Base-by-base conservation (phyloP, 2,113 vertebrate species). In the Bucco capensis region DNA sequence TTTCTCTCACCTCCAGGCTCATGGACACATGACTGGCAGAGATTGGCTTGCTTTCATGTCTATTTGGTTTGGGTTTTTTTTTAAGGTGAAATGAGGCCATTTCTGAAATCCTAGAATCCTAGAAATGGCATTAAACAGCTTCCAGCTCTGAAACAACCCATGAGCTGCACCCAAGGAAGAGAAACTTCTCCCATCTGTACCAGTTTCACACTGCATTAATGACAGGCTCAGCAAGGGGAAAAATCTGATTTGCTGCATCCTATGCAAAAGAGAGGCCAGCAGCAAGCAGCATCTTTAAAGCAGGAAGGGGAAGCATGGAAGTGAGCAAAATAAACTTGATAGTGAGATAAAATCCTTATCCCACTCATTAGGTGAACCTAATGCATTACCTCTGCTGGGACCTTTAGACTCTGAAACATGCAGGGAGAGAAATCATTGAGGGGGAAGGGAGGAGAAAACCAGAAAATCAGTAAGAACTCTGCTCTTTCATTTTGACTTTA, bases 341-440 rank as follows among this genome's bases (percentile, higher is more conserved):
- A 95, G 94, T 95, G 94, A 92, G 96, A 97, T 96, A 97, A 96
- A 84, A 80, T 58, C 42, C 71, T 92, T 95, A 96, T 95, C 90
- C 81, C 90, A 93, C 95, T 97, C 95, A 97, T 96, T 96, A 97
- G 96, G 96, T 95, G 94, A 83, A 92, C 96, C 97, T 97, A 96
- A 97, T 94, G 96, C 78, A 83, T 96, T 96, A 96, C 97, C 96
- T 97, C 96, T 92, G 95, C 88, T 72, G 90, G 88, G 82, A 93
- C 83, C 92, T 97, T 95, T 96, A 95, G 94, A 86, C 81, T 96
- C 97, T 96, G 95, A 96, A 78, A 93, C 66, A 89, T 76, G 89
- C 93, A 97, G 64, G n/a, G 84, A 89, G 40, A 86, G 51, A 79
- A 92, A 93, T 46, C 67, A 92, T 88, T 18, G 75, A 87, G 60